Evolutionary conservation across 2,797 vertebrate species (phyloP).

Genomic region (Hyperoplus immaculatus): DNA sequence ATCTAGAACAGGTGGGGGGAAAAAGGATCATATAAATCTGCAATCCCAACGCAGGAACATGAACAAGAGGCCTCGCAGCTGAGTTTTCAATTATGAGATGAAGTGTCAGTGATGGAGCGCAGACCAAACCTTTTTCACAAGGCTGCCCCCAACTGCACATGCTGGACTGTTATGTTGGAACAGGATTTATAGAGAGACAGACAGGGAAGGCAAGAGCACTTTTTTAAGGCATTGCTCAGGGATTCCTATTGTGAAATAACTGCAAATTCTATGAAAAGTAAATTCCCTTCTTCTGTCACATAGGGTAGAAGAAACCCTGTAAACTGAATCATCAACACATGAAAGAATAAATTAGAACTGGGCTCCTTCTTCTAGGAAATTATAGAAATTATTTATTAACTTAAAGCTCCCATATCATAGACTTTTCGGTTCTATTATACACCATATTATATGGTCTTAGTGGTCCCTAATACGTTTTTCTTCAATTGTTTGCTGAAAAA

Average conservation of each 20-base stretch:
- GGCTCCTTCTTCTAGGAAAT: too few species aligned
- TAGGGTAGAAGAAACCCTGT: too few species aligned
- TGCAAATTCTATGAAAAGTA: too few species aligned
- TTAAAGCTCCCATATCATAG: too few species aligned
- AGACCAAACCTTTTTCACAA: slow-evolving; percentile 15
- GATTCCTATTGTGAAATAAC: not conserved
- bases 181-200: slow-evolving; percentile 22
- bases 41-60: slow-evolving; percentile 24
- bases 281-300: too few species aligned
- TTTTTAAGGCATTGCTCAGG: not conserved
- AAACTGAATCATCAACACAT: too few species aligned
- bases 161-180: not conserved
- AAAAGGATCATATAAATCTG: not conserved
- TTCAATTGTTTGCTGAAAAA: too few species aligned
- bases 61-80: not conserved
- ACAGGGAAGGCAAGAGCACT: not conserved
- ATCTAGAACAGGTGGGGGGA: slow-evolving; percentile 36
- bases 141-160: slow-evolving; percentile 11
- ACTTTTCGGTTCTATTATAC: too few species aligned
- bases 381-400: too few species aligned
- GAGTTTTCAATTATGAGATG: slow-evolving; percentile 30
- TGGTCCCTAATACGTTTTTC: too few species aligned
- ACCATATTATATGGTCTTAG: too few species aligned
- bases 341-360: too few species aligned
- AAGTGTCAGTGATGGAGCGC: slow-evolving; percentile 60